These are phyloP conservation scores for Huso huso DNA, from an alignment of 2,797 vertebrate genomes.

Conservation along the genomic window DNA sequence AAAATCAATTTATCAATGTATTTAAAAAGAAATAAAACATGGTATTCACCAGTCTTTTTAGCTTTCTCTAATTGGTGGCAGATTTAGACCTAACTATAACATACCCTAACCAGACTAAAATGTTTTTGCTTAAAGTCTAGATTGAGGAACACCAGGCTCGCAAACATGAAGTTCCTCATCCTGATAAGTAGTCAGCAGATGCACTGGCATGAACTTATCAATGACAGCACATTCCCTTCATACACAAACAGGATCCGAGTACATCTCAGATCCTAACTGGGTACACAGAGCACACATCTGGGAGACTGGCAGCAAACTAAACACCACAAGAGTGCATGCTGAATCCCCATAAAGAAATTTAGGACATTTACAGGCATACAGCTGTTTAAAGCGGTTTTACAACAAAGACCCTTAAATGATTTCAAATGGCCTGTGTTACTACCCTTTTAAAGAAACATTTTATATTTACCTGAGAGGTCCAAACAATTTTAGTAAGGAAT, in stretches of 20 bases:
- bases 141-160: neutral
- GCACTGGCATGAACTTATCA: neutral
- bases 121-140: neutral
- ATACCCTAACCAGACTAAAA: too few relatives aligned
- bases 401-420: neutral
- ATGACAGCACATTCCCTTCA: neutral
- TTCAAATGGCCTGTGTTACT: neutral
- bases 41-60: too few relatives aligned
- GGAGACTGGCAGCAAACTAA: neutral
- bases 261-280: neutral
- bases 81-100: too few relatives aligned
- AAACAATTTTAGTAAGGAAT: constrained; percentile 81
- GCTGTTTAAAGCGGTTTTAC: too few relatives aligned
- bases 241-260: too few relatives aligned
- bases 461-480: constrained; percentile 77
- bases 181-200: neutral
- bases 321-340: neutral
- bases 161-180: neutral
- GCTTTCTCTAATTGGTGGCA: too few relatives aligned
- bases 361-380: neutral
- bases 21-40: too few relatives aligned
- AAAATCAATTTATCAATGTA: too few relatives aligned
- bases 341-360: neutral
- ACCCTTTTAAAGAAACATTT: neutral
- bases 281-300: neutral